phyloP scores from a whole-genome alignment of 2,797 vertebrate genomes.

The Xenentodon cancila region DNA sequence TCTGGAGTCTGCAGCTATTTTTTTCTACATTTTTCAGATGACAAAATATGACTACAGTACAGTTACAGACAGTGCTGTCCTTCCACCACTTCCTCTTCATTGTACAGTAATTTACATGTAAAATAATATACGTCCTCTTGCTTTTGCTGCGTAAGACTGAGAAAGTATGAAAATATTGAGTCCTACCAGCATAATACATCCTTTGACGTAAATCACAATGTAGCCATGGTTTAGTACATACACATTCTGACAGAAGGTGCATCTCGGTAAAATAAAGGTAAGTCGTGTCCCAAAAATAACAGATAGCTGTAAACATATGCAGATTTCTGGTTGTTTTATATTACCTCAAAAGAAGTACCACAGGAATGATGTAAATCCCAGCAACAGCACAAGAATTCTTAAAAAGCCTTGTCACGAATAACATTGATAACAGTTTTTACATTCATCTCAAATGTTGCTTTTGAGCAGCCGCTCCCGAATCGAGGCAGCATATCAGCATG shows the following conservation, averaged over 20 bases:
- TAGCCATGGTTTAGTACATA: constrained; percentile 38
- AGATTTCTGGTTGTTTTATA: constrained; percentile 46
- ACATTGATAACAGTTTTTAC: constrained; percentile 70
- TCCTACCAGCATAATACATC: constrained; percentile 32
- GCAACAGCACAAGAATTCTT: constrained; percentile 51
- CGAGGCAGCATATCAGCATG: constrained; percentile 58
- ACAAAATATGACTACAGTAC: constrained; percentile 60
- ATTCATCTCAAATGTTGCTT: constrained; percentile 70
- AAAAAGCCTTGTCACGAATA: constrained; percentile 54
- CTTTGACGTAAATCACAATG: constrained; percentile 41
- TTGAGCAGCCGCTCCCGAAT: constrained; percentile 25
- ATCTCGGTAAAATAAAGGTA: constrained; percentile 25
- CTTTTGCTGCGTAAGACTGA: constrained; percentile 29
- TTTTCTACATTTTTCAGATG: constrained; percentile 49
- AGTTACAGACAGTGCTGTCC: constrained; percentile 62
- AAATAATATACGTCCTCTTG: constrained; percentile 36
- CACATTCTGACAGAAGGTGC: constrained; percentile 57
- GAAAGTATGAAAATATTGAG: constrained; percentile 43
- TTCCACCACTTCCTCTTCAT: constrained; percentile 38
- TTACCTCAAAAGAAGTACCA: constrained; percentile 49
- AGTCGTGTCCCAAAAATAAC: constrained; percentile 46
- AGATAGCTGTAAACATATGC: constrained; percentile 70
- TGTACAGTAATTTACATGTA: constrained; percentile 64
- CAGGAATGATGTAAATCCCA: constrained; percentile 63
- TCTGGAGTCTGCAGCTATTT: constrained; percentile 37